Conservation (phyloP, 1,140 invertebrate genomes). For the Carposina sasakii region DNA sequence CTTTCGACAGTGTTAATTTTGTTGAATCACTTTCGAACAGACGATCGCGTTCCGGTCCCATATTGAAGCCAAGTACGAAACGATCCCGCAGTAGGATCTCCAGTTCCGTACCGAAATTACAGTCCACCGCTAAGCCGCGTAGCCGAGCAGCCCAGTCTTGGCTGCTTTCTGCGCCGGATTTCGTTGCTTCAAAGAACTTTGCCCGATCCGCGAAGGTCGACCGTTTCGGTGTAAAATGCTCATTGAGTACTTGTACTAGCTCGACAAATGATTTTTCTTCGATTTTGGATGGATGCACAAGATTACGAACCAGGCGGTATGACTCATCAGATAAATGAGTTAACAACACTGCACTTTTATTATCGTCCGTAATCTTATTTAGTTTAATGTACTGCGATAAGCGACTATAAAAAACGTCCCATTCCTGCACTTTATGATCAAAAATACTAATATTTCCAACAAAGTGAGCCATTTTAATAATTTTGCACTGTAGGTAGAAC, state of each 20-base stretch:
- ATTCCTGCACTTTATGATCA: conserved; percentile 3
- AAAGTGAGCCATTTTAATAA: no score
- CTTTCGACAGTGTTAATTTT: conserved; percentile 22
- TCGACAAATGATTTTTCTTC: not conserved
- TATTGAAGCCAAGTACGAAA: conserved; percentile 37
- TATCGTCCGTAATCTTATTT: conserved; percentile 1
- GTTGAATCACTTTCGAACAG: conserved; percentile 25
- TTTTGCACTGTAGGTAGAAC: not conserved
- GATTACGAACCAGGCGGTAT: not conserved
- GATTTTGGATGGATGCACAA: conserved; percentile 1
- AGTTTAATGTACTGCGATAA: not conserved
- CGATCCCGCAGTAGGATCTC: conserved; percentile 32
- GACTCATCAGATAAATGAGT: not conserved
- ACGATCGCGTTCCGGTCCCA: conserved; percentile 21
- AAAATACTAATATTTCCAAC: not conserved
- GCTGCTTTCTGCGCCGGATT: not conserved
- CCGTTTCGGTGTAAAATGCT: conserved; percentile 6
- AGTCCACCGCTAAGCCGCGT: conserved; percentile 28
- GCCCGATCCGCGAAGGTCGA: not conserved
- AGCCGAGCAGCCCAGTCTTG: conserved; percentile 27
- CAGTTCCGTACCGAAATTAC: conserved; percentile 31
- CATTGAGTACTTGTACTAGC: not conserved
- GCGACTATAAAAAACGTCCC: not conserved
- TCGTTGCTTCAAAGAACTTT: conserved; percentile 2
- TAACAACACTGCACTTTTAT: not conserved